phyloP scores from a whole-genome alignment of 1,140 invertebrate species.

The Megalopta genalis region DNA sequence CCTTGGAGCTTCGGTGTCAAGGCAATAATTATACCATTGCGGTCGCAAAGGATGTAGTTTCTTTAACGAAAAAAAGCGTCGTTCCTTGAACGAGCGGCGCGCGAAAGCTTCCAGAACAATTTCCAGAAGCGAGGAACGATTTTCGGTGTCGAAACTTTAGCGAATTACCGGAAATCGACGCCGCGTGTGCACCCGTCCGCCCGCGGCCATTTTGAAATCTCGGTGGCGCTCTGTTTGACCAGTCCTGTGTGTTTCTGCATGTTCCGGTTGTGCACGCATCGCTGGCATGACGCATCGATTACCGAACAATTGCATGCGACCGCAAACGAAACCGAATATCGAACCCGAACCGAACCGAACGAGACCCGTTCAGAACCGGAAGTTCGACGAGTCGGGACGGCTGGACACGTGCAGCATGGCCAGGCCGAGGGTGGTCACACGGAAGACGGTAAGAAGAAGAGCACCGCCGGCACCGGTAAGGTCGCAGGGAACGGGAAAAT shows the following conservation, averaged over 20 bases:
- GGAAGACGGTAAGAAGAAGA: conserved; percentile 75
- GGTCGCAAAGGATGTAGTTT: too few species aligned
- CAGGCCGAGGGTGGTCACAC: conserved; percentile 46
- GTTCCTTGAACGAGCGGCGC: too few species aligned
- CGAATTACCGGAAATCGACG: too few species aligned
- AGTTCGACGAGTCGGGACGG: conserved; percentile 44
- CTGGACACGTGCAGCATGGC: conserved; percentile 56
- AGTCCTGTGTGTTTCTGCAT: conserved; percentile 69
- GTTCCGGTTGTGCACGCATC: conserved; percentile 39
- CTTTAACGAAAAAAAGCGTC: too few species aligned
- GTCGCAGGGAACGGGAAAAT: conserved; percentile 31
- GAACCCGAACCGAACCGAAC: too few species aligned
- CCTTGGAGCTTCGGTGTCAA: too few species aligned
- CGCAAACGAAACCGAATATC: conserved; percentile 28
- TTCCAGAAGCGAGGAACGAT: too few species aligned
- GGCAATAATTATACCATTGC: too few species aligned
- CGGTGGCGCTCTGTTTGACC: conserved; percentile 19
- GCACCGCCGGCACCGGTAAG: conserved; percentile 33
- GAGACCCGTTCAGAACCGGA: conserved; percentile 64
- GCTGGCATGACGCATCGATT: conserved; percentile 53
- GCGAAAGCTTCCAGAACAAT: too few species aligned
- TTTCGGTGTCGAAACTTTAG: too few species aligned
- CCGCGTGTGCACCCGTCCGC: neutral
- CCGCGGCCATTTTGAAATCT: neutral
- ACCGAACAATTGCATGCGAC: conserved; percentile 69